Evolutionary conservation across 2,797 vertebrate genomes (phyloP).

Genomic region (Pagetopsis macropterus): DNA sequence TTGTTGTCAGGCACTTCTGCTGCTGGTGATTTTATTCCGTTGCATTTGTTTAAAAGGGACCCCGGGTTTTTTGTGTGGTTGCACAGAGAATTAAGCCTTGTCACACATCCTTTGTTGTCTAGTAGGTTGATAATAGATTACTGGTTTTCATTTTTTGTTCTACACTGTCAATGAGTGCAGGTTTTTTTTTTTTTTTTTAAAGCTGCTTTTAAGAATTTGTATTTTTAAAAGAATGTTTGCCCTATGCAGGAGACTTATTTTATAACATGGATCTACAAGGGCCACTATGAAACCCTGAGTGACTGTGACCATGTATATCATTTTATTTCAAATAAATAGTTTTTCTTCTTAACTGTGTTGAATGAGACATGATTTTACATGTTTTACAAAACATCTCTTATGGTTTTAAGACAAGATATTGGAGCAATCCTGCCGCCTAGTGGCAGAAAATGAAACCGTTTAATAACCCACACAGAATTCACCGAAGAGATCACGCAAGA

Average conservation of each 20-base stretch:
- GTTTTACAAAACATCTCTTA: neutral
- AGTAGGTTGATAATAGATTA: neutral
- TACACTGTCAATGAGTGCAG: neutral
- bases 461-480: neutral
- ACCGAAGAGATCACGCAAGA: neutral
- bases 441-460: conserved; percentile 39
- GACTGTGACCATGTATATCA: conserved; percentile 21
- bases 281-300: conserved; percentile 1
- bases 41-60: conserved; percentile 48
- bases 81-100: neutral
- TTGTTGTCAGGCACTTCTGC: conserved; percentile 14
- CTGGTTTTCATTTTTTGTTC: conserved; percentile 4
- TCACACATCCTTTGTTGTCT: neutral
- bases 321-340: conserved; percentile 59
- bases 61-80: neutral
- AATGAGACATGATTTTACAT: neutral
- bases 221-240: conserved; percentile 11
- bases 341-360: conserved; percentile 18
- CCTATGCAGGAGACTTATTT: conserved; percentile 5
- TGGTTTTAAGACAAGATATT: neutral
- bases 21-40: conserved; percentile 6
- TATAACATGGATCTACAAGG: conserved; percentile 24
- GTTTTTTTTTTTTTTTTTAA: conserved; percentile 5
- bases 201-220: conserved; percentile 14
- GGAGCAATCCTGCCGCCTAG: conserved; percentile 62